Evolutionary conservation across 2,888 invertebrate species (phyloP).

Genomic region (Lithophane leautieri): DNA sequence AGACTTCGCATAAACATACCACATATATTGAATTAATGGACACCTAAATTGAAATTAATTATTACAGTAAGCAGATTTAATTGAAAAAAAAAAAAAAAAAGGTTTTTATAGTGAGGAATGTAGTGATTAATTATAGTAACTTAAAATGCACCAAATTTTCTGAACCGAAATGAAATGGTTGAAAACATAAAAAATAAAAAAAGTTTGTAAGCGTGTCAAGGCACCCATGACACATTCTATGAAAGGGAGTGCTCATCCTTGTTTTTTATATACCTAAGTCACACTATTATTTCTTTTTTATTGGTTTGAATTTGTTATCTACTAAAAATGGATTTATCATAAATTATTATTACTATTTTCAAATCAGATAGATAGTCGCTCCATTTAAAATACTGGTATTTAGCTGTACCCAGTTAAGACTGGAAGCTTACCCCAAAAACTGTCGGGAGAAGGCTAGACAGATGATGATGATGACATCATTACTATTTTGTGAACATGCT

Average conservation of each 20-base stretch:
- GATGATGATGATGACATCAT: not conserved
- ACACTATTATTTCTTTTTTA: not conserved
- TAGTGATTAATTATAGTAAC: not conserved
- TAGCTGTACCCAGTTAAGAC: not conserved
- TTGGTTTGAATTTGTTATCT: not conserved
- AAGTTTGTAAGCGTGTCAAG: not conserved
- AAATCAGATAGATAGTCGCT: not conserved
- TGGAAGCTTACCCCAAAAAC: not conserved
- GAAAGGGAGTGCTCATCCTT: not conserved
- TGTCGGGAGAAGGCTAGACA: not conserved
- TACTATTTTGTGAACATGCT: not conserved
- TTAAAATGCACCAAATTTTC: not conserved
- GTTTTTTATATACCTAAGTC: not conserved
- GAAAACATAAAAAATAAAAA: not conserved
- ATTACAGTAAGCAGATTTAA: not conserved
- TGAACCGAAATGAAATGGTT: not conserved
- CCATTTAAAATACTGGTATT: not conserved
- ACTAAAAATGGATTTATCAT: not conserved
- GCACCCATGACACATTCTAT: conserved; percentile 1
- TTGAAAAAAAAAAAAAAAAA: not conserved
- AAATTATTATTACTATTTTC: not conserved
- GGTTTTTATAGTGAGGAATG: not conserved
- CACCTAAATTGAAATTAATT: not conserved
- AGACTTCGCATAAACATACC: no score
- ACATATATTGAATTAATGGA: no score